A percentile compares a stretch with the other conserved stretches of the same genome.
Evolutionary conservation across 2,888 invertebrate species (phyloP).

Genomic region (Therioaphis trifolii): DNA sequence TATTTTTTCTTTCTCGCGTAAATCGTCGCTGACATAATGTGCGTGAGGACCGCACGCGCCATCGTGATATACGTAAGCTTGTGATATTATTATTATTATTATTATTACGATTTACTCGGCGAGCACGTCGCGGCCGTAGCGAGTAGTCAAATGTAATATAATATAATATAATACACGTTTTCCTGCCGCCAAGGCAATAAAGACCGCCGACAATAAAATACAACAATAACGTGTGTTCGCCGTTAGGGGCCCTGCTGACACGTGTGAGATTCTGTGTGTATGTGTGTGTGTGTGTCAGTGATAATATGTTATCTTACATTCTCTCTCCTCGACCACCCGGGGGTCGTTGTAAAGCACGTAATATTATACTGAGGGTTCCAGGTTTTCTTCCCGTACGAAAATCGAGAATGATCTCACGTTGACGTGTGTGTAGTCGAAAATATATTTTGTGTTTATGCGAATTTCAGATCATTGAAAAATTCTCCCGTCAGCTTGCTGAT

Average conservation of each 20-base stretch:
- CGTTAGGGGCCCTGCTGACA: background rate
- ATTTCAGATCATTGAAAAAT: too few relatives aligned
- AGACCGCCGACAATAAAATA: conserved; percentile 44
- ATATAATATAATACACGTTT: background rate
- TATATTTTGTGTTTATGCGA: too few relatives aligned
- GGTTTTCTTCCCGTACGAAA: too few relatives aligned
- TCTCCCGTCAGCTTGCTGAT: too few relatives aligned
- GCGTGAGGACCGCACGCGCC: too few relatives aligned
- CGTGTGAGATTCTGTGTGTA: too few relatives aligned
- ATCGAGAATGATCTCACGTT: too few relatives aligned
- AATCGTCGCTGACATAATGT: background rate
- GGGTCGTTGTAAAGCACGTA: too few relatives aligned
- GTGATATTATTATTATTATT: background rate
- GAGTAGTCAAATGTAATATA: background rate
- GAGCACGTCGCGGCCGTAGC: background rate
- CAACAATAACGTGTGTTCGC: conserved; percentile 51
- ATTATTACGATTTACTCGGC: background rate
- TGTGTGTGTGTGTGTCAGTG: background rate
- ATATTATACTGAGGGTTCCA: background rate
- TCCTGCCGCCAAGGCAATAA: conserved; percentile 21
- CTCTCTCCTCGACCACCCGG: too few relatives aligned
- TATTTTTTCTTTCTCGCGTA: background rate
- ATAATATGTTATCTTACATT: conserved; percentile 15
- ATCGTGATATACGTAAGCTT: background rate
- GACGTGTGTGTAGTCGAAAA: too few relatives aligned